Evolutionary conservation across 2,888 invertebrate genomes (phyloP).

Genomic region (Lepidocyrtoides sp.): DNA sequence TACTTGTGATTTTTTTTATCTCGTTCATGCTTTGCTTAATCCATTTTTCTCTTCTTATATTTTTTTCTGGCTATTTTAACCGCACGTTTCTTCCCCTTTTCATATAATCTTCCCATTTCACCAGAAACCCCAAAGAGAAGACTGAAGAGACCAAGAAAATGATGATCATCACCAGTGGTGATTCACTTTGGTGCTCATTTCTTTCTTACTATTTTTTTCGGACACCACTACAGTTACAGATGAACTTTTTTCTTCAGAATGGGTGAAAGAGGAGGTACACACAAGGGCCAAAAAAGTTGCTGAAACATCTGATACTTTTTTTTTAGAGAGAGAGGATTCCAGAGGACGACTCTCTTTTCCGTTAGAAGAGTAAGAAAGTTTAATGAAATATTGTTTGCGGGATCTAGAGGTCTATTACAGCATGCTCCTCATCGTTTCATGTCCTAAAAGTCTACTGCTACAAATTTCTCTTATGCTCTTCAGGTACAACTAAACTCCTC

Average conservation of each 20-base stretch:
- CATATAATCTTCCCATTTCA: background rate
- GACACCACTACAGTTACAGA: too few species aligned
- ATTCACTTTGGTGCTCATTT: too few species aligned
- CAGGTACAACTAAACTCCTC: slow-evolving; percentile 5
- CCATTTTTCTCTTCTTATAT: slow-evolving; percentile 78
- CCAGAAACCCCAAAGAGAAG: background rate
- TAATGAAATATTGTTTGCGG: slow-evolving; percentile 60
- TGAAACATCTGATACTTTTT: too few species aligned
- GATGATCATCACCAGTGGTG: too few species aligned
- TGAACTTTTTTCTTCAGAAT: too few species aligned
- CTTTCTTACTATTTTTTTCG: too few species aligned
- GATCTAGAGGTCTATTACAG: slow-evolving; percentile 29
- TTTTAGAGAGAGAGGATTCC: too few species aligned
- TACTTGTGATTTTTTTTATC: slow-evolving; percentile 75
- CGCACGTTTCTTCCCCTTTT: slow-evolving; percentile 26
- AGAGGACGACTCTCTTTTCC: background rate
- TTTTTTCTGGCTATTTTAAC: too few species aligned
- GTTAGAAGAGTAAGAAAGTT: background rate
- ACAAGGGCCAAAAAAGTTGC: too few species aligned
- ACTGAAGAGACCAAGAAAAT: too few species aligned
- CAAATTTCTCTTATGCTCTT: background rate
- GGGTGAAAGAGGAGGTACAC: too few species aligned
- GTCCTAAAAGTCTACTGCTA: background rate
- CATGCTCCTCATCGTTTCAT: slow-evolving; percentile 4
- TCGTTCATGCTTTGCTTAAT: slow-evolving; percentile 84